phyloP scores from a whole-genome alignment of 1,140 invertebrate genomes.

The Orussus abietinus region DNA sequence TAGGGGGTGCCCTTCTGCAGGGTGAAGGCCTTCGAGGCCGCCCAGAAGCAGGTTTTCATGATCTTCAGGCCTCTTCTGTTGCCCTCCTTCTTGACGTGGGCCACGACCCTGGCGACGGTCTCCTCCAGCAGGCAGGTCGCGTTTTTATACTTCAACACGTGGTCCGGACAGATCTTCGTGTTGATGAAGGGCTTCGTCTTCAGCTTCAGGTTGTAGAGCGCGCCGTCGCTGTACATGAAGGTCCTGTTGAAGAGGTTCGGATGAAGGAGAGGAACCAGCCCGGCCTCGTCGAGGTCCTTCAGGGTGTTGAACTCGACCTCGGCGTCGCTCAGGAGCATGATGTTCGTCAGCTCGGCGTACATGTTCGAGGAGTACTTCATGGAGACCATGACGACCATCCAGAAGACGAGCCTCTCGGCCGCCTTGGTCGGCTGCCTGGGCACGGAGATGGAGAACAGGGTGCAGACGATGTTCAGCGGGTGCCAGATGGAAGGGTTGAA shows the following conservation, averaged over 20 bases:
- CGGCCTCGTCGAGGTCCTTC: slow-evolving; percentile 2
- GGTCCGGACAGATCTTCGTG: not conserved
- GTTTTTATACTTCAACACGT: not conserved
- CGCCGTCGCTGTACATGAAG: not conserved
- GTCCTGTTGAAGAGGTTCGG: not conserved
- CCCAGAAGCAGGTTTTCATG: too few species aligned
- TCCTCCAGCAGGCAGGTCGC: not conserved
- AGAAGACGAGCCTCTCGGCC: not conserved
- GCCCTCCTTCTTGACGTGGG: not conserved
- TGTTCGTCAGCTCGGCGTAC: not conserved
- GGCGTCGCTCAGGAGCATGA: not conserved
- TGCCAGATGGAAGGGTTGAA: slow-evolving; percentile 1
- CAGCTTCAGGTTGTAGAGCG: not conserved
- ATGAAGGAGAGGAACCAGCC: not conserved
- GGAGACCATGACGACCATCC: not conserved
- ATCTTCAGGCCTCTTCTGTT: too few species aligned
- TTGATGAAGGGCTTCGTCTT: not conserved
- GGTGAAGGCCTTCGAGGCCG: too few species aligned
- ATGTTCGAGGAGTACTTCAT: not conserved
- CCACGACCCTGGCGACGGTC: fast-evolving
- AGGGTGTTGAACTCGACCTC: not conserved
- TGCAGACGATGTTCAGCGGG: not conserved
- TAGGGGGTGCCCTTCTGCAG: too few species aligned
- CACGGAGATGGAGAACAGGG: not conserved
- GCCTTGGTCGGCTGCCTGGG: not conserved